Conservation (phyloP, 2,113 vertebrate genomes). For the Ailuropoda melanoleuca region DNA sequence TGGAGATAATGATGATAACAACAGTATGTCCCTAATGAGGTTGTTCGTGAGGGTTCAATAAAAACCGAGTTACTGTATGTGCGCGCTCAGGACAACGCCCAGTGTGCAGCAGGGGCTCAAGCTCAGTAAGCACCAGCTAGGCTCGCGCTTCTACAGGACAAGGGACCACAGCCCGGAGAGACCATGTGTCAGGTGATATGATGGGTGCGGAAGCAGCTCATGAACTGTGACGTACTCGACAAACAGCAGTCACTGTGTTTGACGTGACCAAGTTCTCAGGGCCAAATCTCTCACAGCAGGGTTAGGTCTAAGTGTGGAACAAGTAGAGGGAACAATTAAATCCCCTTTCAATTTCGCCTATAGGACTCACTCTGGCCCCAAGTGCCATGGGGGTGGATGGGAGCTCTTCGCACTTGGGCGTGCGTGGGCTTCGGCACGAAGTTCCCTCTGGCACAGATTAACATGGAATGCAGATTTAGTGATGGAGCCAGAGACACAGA, state of each 20-base stretch:
- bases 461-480: not conserved
- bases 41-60: not conserved
- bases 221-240: not conserved
- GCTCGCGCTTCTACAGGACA: not conserved
- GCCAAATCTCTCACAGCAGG: not conserved
- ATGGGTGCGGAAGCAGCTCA: not conserved
- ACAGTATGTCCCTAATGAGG: not conserved
- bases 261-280: not conserved
- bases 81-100: not conserved
- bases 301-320: not conserved
- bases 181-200: not conserved
- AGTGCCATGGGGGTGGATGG: not conserved
- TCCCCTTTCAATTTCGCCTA: not conserved
- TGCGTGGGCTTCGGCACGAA: not conserved
- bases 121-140: not conserved
- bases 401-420: not conserved
- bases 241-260: not conserved
- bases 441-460: not conserved
- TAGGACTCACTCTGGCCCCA: not conserved
- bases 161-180: not conserved
- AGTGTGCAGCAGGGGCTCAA: not conserved
- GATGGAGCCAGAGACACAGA: not conserved
- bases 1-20: not conserved
- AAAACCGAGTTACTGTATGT: not conserved
- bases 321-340: not conserved